Evolutionary conservation across 2,113 vertebrate species (phyloP).

Genomic region (Onychostoma macrolepis): DNA sequence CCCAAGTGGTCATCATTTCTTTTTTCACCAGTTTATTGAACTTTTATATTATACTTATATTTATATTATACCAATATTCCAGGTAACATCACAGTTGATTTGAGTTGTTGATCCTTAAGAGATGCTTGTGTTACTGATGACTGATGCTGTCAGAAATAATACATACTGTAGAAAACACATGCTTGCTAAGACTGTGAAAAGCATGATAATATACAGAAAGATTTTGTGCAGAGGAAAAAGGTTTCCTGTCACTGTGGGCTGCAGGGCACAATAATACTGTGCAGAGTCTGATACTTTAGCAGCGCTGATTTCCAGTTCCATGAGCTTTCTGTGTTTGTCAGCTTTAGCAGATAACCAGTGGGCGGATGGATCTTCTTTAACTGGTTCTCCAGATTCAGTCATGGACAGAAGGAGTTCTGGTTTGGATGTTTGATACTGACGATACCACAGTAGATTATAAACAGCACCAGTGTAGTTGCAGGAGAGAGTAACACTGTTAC

Average conservation of each 20-base stretch:
- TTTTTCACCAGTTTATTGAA: no score
- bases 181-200: background rate
- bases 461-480: no score
- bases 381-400: no score
- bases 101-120: background rate
- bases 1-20: no score
- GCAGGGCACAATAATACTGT: conserved; percentile 26
- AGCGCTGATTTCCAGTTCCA: conserved; percentile 38
- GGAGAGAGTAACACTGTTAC: no score
- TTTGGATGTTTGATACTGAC: no score
- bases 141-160: background rate
- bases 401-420: no score
- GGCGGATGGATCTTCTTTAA: background rate
- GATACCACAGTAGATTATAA: no score
- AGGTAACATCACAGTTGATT: no score
- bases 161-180: background rate
- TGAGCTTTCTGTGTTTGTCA: background rate
- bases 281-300: conserved; percentile 31
- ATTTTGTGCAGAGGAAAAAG: background rate
- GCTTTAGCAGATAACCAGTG: conserved; percentile 8
- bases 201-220: background rate
- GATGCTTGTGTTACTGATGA: background rate
- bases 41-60: no score
- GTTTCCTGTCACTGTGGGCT: background rate
- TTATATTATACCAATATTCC: no score